Conservation (phyloP, 37 sponge, comb jelly and placozoan species). For the Bolinopsis microptera region DNA sequence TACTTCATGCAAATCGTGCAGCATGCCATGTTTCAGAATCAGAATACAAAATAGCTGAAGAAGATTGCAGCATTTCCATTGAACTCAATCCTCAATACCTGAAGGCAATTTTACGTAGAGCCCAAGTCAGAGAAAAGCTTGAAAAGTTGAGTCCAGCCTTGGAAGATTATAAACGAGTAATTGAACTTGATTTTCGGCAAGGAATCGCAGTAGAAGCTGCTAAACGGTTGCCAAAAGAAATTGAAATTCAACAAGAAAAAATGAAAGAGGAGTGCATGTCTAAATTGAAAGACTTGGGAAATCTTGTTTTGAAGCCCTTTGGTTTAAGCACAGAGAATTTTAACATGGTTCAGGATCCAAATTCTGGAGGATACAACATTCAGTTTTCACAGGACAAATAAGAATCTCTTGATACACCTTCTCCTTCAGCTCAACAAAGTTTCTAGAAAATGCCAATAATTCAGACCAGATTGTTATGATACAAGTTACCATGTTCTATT, state of each 20-base stretch:
- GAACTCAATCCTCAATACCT: conserved; percentile 77
- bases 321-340: conserved; percentile 93
- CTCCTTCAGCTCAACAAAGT: too few species aligned
- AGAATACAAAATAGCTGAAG: conserved; percentile 49
- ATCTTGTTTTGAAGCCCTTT: conserved; percentile 90
- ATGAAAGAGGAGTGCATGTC: conserved; percentile 79
- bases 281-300: conserved; percentile 93
- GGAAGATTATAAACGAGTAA: conserved; percentile 80
- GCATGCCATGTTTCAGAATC: not conserved
- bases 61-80: conserved; percentile 70
- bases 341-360: conserved; percentile 89
- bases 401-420: not conserved
- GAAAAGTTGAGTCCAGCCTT: conserved; percentile 90
- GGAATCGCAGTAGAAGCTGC: conserved; percentile 73
- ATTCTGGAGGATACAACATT: conserved; percentile 88
- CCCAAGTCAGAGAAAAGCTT: conserved; percentile 77
- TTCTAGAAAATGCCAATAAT: too few species aligned
- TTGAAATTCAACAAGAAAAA: conserved; percentile 87
- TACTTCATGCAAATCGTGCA: conserved; percentile 23
- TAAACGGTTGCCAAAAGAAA: conserved; percentile 83
- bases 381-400: conserved; percentile 70
- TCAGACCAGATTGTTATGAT: too few species aligned
- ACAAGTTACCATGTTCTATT: too few species aligned
- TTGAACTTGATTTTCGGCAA: conserved; percentile 75
- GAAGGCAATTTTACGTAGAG: conserved; percentile 84